Percentiles rank a stretch among this genome's conserved stretches.
Evolutionary conservation across 1,140 invertebrate genomes (phyloP).

Genomic region (Periplaneta americana): DNA sequence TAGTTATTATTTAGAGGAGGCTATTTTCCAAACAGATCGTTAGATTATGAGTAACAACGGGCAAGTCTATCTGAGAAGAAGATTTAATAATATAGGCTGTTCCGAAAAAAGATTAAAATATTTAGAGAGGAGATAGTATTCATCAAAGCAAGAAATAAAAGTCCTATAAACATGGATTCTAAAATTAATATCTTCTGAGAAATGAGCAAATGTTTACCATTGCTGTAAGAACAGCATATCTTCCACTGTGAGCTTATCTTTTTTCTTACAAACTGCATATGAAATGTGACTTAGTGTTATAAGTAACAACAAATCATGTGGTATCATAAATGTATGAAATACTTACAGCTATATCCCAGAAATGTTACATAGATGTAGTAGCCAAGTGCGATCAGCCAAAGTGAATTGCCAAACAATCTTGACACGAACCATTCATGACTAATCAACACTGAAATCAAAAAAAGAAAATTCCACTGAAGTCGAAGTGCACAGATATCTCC

Average conservation of each 20-base stretch:
- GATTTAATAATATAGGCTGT: not conserved
- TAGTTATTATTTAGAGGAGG: too few relatives aligned
- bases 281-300: not conserved
- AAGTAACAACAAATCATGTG: conserved; percentile 12
- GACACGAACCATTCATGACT: conserved; percentile 68
- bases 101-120: too few relatives aligned
- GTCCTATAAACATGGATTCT: too few relatives aligned
- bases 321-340: conserved; percentile 19
- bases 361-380: conserved; percentile 99
- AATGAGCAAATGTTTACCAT: too few relatives aligned
- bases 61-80: not conserved
- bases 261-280: not conserved
- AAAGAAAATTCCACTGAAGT: too few relatives aligned
- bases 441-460: conserved; percentile 62
- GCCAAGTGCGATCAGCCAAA: conserved; percentile 86
- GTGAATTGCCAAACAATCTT: conserved; percentile 83
- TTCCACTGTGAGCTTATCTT: not conserved
- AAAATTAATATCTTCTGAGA: too few relatives aligned
- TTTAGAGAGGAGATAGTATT: too few relatives aligned
- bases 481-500: too few relatives aligned
- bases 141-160: too few relatives aligned
- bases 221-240: too few relatives aligned
- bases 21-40: too few relatives aligned
- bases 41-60: not conserved
- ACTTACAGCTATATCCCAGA: conserved; percentile 93